Evolutionary conservation across 2,113 vertebrate genomes (phyloP), one percentile per base, ranked within the genome.

Genomic region (Platysteira castanea): DNA sequence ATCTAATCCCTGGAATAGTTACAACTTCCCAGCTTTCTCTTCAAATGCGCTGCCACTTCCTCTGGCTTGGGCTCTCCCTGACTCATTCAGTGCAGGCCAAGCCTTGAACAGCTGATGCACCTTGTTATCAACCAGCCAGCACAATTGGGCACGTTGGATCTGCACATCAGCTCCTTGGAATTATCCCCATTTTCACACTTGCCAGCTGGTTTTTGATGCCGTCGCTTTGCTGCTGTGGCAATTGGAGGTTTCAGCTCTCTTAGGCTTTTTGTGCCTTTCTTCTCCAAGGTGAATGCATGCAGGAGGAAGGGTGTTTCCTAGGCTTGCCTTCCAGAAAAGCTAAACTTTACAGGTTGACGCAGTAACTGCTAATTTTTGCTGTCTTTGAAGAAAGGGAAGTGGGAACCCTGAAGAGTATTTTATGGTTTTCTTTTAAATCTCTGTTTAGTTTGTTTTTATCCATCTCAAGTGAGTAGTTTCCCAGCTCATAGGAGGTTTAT

Each of bases 361-460:
- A 41, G 26, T 74, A 78, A 46, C 61, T 91, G 84, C 71, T 94
- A 19, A 70, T 89, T 89, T 89, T 68, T 79, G 73, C 65, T 90
- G 3, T 63, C 71, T 95, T 73, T 86, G 84, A 88, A 95, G 92
- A 65, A 90, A 87, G 54, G 83, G 87, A 93, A 90, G 70, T 61
- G 79, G 76, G 81, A 96, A 92, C 65, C 86, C 92, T 80, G 89
- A 96, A 78, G 89, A 95, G 77, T 68, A 65, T 86, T 90, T 84
- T 87, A 77, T 42, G 44, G 67, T 73, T 95, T 92, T 93, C 83
- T 90, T 93, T 94, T 76, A 81, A 95, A 92, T 93, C 89, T 95
- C 89, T 93, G 80, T 94, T 94, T 92, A 82, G 80, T 93, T 95
- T 94, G 93, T 70, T 95, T 97, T 96, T 96, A 92, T 93, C 85